These are phyloP conservation scores for Drosophila pseudoobscura DNA, from an alignment of 1,140 invertebrate genomes.

Conservation along the genomic window DNA sequence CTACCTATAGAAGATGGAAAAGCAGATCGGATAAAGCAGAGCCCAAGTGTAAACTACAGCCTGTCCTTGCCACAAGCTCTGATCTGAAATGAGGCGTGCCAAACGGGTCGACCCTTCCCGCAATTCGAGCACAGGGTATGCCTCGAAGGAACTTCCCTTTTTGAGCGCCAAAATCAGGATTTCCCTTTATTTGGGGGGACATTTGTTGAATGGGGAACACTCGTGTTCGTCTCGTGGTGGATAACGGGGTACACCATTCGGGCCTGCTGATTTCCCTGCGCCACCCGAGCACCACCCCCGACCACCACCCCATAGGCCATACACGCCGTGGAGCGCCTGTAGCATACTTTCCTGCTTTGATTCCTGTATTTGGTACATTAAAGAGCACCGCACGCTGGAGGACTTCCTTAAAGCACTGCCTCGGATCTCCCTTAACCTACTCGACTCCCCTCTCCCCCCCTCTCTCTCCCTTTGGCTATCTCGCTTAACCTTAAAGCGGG, in stretches of 20 bases:
- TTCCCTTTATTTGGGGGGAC: slow-evolving; percentile 29
- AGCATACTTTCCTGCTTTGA: slow-evolving; percentile 75
- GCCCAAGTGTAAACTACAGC: no score
- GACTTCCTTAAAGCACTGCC: no score
- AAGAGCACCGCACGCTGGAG: slow-evolving; percentile 8
- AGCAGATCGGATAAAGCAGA: no score
- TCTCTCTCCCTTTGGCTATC: slow-evolving; percentile 37
- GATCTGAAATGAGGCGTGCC: no score
- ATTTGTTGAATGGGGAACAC: not conserved
- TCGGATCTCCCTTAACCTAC: no score
- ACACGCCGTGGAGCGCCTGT: slow-evolving; percentile 39
- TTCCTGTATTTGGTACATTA: slow-evolving; percentile 48
- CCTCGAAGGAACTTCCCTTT: not conserved
- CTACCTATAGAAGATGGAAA: no score
- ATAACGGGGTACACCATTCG: slow-evolving; percentile 7
- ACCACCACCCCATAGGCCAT: not conserved
- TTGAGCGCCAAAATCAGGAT: slow-evolving; percentile 10
- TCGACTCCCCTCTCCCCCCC: no score
- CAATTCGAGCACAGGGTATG: not conserved
- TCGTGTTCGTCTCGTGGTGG: no score
- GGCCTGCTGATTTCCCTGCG: slow-evolving; percentile 35
- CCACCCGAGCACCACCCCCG: not conserved
- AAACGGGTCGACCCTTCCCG: no score
- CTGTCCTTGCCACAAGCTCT: no score
- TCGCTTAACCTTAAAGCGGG: slow-evolving; percentile 61